These are phyloP conservation scores for Labeo catla DNA, from an alignment of 2,113 vertebrate species.

Conservation along the genomic window DNA sequence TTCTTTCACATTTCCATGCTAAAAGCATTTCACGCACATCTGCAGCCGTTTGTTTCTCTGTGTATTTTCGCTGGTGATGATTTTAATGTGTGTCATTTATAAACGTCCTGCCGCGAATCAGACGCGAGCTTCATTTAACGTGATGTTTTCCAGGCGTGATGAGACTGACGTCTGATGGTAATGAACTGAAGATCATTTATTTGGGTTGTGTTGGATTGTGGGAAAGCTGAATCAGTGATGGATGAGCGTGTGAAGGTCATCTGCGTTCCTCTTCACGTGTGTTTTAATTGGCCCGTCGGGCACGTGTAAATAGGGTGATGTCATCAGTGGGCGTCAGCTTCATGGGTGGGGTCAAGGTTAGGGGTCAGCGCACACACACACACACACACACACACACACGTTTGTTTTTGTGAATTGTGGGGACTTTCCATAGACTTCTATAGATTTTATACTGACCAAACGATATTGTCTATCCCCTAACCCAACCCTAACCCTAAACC, in stretches of 20 bases:
- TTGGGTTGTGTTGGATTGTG: slow-evolving; percentile 18
- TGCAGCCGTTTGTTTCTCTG: not conserved
- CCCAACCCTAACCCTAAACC: no score
- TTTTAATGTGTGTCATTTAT: slow-evolving; percentile 4
- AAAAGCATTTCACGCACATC: not conserved
- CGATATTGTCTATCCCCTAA: no score
- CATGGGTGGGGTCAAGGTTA: not conserved
- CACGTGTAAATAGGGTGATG: slow-evolving; percentile 15
- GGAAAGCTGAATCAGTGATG: not conserved
- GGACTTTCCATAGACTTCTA: no score
- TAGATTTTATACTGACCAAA: no score
- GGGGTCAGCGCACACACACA: no score
- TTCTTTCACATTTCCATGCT: not conserved
- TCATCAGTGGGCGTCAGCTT: not conserved
- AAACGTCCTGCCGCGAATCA: not conserved
- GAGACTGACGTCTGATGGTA: not conserved
- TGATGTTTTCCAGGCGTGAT: slow-evolving; percentile 1
- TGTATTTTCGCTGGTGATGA: not conserved
- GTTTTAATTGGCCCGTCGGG: not conserved
- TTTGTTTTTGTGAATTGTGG: no score
- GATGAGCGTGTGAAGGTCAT: not conserved
- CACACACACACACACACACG: no score
- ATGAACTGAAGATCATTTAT: not conserved
- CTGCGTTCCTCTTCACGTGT: not conserved
- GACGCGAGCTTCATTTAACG: not conserved